These are phyloP conservation scores for Heliothis virescens DNA, from an alignment of 1,140 invertebrate species.

Conservation along the genomic window DNA sequence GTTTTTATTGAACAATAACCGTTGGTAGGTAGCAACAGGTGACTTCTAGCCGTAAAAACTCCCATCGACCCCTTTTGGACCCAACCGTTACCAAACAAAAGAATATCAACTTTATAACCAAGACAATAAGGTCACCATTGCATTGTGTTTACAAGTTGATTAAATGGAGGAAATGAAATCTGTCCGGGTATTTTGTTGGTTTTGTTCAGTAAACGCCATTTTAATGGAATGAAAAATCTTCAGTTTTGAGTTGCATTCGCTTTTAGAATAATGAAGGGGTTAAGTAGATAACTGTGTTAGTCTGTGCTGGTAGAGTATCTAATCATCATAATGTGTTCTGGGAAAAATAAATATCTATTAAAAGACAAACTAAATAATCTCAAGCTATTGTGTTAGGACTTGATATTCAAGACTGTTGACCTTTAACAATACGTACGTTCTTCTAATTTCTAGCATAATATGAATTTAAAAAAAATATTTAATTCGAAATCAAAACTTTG, in stretches of 20 bases:
- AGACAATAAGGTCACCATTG: conserved; percentile 21
- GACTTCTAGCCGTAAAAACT: conserved; percentile 47
- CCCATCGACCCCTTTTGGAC: conserved; percentile 37
- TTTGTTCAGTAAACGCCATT: conserved; percentile 32
- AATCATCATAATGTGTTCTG: neutral
- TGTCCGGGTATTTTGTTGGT: conserved; percentile 52
- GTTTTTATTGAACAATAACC: conserved; percentile 61
- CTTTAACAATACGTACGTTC: too few relatives aligned
- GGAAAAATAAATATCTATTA: neutral
- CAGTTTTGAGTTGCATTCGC: neutral
- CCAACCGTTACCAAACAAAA: conserved; percentile 25
- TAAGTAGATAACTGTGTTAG: neutral
- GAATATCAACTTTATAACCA: conserved; percentile 16
- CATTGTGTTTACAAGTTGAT: conserved; percentile 37
- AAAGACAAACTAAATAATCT: too few relatives aligned
- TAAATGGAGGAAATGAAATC: conserved; percentile 56
- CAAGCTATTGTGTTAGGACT: too few relatives aligned
- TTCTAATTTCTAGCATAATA: too few relatives aligned
- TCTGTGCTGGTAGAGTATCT: neutral
- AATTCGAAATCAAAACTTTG: too few relatives aligned
- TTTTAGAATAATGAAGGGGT: conserved; percentile 16
- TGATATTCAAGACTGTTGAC: too few relatives aligned
- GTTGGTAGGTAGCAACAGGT: conserved; percentile 58
- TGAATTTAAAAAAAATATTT: too few relatives aligned
- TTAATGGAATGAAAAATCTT: conserved; percentile 35